phyloP scores from a whole-genome alignment of 2,888 invertebrate genomes.

The Bombylius major region DNA sequence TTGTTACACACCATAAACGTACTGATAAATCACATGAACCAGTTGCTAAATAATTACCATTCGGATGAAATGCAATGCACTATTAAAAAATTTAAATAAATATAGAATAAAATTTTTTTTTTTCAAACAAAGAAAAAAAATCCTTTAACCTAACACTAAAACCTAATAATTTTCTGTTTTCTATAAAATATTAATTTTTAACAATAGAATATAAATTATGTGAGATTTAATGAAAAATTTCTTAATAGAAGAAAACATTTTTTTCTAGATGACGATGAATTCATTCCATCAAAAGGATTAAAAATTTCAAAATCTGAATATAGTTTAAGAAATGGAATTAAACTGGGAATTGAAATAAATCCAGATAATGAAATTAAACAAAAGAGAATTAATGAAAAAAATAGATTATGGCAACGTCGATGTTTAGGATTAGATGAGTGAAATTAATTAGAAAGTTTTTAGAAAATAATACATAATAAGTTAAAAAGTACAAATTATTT shows the following conservation, averaged over 20 bases:
- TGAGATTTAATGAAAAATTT: too few species aligned
- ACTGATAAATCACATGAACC: slow-evolving; percentile 84
- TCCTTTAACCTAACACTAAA: too few species aligned
- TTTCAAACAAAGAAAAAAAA: too few species aligned
- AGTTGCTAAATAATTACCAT: slow-evolving; percentile 77
- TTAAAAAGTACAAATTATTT: too few species aligned
- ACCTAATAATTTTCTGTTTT: background rate
- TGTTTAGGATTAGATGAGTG: background rate
- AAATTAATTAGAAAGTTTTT: background rate
- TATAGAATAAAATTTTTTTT: background rate
- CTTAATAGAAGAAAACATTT: background rate
- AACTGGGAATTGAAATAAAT: background rate
- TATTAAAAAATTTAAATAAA: slow-evolving; percentile 13
- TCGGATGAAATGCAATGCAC: slow-evolving; percentile 73
- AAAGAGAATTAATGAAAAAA: background rate
- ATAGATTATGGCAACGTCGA: background rate
- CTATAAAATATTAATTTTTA: too few species aligned
- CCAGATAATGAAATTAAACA: background rate
- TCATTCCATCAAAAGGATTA: slow-evolving; percentile 28
- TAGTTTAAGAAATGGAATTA: slow-evolving; percentile 46
- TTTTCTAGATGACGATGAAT: background rate
- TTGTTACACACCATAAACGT: slow-evolving; percentile 74
- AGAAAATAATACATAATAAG: background rate
- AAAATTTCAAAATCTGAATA: slow-evolving; percentile 87
- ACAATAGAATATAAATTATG: too few species aligned